These are phyloP conservation scores for Lucilia cuprina DNA, from an alignment of 1,140 invertebrate genomes.

Conservation along the genomic window DNA sequence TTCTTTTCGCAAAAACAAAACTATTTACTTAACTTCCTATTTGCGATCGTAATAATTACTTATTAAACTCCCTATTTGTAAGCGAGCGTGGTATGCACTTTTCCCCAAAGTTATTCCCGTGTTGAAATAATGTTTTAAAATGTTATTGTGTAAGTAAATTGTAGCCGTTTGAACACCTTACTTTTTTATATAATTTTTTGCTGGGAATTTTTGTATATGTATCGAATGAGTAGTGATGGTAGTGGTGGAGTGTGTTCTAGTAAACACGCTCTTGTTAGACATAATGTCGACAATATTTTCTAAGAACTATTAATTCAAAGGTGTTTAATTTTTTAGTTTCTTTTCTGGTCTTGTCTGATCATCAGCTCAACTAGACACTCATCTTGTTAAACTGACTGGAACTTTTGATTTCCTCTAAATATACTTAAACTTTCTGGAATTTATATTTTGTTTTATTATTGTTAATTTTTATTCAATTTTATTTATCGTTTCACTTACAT, in stretches of 20 bases:
- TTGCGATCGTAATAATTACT: no score
- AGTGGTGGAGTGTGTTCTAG: background rate
- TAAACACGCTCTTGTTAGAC: background rate
- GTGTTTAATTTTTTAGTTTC: background rate
- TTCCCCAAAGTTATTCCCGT: no score
- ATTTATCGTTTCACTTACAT: background rate
- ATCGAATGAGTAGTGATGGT: background rate
- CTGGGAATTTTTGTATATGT: background rate
- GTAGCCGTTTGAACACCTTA: no score
- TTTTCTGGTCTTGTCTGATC: background rate
- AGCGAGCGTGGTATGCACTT: no score
- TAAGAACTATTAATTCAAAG: conserved; percentile 9
- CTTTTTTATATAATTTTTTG: no score
- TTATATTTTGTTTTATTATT: background rate
- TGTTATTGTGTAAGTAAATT: no score
- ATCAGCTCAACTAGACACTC: background rate
- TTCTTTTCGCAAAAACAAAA: no score
- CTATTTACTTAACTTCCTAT: no score
- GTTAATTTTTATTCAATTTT: background rate
- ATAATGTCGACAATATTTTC: conserved; percentile 8
- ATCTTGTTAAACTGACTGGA: background rate
- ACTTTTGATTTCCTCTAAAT: background rate
- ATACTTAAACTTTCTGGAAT: background rate
- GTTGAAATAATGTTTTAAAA: no score
- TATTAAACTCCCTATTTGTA: no score